Base-by-base conservation (phyloP, 2,797 vertebrate species). In the Artibeus jamaicensis region DNA sequence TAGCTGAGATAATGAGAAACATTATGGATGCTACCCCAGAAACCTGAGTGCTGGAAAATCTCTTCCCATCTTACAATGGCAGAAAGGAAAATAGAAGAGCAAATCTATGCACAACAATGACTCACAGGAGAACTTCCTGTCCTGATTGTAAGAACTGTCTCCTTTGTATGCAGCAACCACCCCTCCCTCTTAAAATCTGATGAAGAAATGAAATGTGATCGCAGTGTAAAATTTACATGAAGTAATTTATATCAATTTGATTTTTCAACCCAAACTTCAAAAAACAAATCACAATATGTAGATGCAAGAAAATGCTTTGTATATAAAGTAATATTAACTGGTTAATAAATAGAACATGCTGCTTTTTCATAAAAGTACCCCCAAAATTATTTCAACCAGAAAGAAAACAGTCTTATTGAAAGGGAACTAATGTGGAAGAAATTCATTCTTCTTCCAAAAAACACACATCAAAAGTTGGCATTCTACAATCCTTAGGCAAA, bases 171-270 rank as follows among this genome's bases (percentile, higher is more conserved):
- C 48, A 14, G 0, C 39, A 78, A n/a, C 24, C 50, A 62, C 32
- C 32, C 62, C 18, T 67, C 44, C 26, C 1, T 39, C 19, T 59
- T 67, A 59, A 42, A 78, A 42, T 86, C 22, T 70, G 26, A 90
- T 71, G 22, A 95, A 77, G 62, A 91, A 59, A 68, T 91, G 19
- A 86, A 81, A 81, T 83, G 16, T 9, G 7, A 86, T 57, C 6
- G 62, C 21, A 16, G 19, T 95, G 53, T 70, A 96, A 81, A 89
- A 94, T 95, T 70, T 81, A 95, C 81, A 89, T 46, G 48, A 89
- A 89, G 70, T 74, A 96, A 93, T 97, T 97, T 70, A 96, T 90
- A 97, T 93, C 65, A 94, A 6, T 70, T 50, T 48, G 3, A 46
- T 57, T 87, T 93, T 96, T 71, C 86, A 91, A 77, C 71, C 44